Evolutionary conservation across 2,797 vertebrate genomes (phyloP).

Genomic region (Mormyrus hasselquistii): DNA sequence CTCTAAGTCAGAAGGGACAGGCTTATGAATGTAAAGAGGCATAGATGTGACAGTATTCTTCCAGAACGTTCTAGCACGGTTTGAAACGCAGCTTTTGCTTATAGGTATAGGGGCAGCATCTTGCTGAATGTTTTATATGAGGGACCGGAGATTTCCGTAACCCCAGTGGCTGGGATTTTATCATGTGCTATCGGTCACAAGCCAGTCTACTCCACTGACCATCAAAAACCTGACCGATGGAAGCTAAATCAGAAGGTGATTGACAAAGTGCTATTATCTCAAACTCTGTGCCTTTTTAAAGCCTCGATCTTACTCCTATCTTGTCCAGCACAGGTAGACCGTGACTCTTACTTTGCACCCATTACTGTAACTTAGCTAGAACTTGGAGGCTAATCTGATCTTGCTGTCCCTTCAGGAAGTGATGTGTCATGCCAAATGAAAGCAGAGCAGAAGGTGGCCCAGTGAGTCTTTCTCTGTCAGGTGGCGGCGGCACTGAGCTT

Average conservation of each 20-base stretch:
- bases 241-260: neutral
- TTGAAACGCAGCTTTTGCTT: neutral
- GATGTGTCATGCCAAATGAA: slow-evolving; percentile 27
- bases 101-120: neutral
- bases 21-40: neutral
- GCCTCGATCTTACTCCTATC: neutral
- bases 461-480: too few species aligned
- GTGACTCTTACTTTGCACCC: slow-evolving; percentile 22
- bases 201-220: neutral
- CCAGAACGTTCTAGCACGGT: neutral
- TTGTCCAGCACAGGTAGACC: neutral
- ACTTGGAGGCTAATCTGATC: too few species aligned
- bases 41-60: neutral
- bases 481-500: neutral
- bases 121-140: neutral
- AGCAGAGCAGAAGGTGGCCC: neutral
- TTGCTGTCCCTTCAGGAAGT: slow-evolving; percentile 19
- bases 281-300: neutral
- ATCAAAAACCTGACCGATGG: neutral
- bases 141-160: neutral
- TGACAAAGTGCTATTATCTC: neutral
- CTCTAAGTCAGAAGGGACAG: neutral
- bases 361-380: slow-evolving; percentile 40
- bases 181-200: neutral
- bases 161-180: neutral